phyloP scores from a whole-genome alignment of 2,797 vertebrate genomes.

The Halcyon leucocephala region DNA sequence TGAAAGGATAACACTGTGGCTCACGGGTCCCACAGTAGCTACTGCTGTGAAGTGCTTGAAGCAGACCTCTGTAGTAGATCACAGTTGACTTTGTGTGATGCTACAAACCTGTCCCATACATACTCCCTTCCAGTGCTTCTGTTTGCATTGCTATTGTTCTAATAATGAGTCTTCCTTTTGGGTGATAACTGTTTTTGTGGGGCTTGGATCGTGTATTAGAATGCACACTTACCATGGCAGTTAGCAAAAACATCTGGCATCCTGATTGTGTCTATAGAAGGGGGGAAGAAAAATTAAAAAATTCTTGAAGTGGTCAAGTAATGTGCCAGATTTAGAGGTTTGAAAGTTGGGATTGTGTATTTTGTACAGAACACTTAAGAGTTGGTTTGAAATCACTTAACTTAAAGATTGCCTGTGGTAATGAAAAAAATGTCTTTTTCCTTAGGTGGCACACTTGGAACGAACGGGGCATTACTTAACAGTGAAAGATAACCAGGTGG shows the following conservation, averaged over 20 bases:
- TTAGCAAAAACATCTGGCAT: not conserved
- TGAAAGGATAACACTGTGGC: not conserved
- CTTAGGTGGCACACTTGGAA: constrained; percentile 96
- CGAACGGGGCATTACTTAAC: constrained; percentile 97
- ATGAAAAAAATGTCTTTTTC: constrained; percentile 8
- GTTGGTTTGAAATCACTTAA: not conserved
- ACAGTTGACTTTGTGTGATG: not conserved
- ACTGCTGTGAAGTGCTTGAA: not conserved
- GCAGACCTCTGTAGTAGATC: not conserved
- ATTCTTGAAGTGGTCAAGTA: not conserved
- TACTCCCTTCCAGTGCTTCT: not conserved
- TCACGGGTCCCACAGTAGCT: not conserved
- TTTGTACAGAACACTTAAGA: not conserved
- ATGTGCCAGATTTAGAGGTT: not conserved
- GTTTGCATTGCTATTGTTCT: not conserved
- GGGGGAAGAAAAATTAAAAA: not conserved
- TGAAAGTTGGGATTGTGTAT: not conserved
- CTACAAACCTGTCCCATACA: not conserved
- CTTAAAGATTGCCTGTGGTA: not conserved
- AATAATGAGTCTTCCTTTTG: not conserved
- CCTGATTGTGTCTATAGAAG: not conserved
- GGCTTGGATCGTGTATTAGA: not conserved
- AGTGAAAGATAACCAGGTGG: constrained; percentile 99
- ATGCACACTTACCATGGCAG: not conserved
- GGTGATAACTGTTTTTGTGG: not conserved